Conservation (phyloP, 2,797 vertebrate species). For the Taeniopygia guttata region DNA sequence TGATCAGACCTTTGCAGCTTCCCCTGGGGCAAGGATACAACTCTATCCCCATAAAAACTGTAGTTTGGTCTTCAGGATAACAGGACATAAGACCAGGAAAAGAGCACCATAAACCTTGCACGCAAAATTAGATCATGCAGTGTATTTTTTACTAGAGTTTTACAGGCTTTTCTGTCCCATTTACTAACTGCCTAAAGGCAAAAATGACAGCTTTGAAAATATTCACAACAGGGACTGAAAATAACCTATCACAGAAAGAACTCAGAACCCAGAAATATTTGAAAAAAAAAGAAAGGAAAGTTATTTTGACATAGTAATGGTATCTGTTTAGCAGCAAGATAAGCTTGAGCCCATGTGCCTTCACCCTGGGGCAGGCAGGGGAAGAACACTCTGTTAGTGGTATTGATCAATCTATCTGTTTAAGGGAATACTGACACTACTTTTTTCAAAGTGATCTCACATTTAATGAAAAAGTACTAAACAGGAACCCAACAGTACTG, state of each 20-base stretch:
- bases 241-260: background rate
- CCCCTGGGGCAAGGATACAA: background rate
- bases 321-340: background rate
- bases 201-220: background rate
- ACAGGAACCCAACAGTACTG: background rate
- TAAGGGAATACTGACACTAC: background rate
- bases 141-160: background rate
- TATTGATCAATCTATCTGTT: background rate
- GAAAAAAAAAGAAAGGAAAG: background rate
- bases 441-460: background rate
- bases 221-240: background rate
- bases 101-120: background rate
- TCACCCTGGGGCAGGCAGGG: background rate
- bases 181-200: constrained; percentile 2
- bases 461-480: background rate
- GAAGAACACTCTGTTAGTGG: background rate
- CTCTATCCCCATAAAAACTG: background rate
- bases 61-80: background rate
- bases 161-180: background rate
- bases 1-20: background rate
- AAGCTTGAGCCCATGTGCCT: background rate
- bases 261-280: background rate
- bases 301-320: background rate
- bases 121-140: background rate
- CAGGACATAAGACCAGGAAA: background rate